Percentiles rank a stretch among this genome's conserved stretches.
phyloP scores from a whole-genome alignment of 2,888 invertebrate genomes.

The Sialis lutaria region DNA sequence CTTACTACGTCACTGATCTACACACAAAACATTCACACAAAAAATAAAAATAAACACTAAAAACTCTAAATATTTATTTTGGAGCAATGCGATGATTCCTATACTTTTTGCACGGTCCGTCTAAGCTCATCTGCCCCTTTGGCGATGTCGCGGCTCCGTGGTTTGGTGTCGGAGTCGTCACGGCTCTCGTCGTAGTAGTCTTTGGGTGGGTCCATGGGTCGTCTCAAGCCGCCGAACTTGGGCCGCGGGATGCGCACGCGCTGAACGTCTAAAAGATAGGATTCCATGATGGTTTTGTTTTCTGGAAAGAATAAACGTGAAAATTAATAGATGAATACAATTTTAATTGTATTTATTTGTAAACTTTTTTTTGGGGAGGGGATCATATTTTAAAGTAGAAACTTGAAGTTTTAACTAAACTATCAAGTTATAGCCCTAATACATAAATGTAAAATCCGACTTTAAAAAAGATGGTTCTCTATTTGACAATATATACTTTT shows the following conservation, averaged over 20 bases:
- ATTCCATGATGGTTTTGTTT: slow-evolving; percentile 41
- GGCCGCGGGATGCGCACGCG: slow-evolving; percentile 70
- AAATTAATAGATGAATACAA: background rate
- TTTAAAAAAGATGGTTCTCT: no score
- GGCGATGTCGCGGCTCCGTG: slow-evolving; percentile 29
- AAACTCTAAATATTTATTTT: background rate
- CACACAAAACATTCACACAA: no score
- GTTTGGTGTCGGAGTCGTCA: slow-evolving; percentile 31
- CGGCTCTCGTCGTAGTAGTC: slow-evolving; percentile 53
- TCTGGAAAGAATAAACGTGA: background rate
- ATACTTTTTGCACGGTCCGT: slow-evolving; percentile 51
- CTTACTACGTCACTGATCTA: no score
- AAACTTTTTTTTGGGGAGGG: no score
- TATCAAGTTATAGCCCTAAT: no score
- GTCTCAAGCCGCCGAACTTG: slow-evolving; percentile 47
- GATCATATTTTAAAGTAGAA: no score
- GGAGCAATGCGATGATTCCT: no score
- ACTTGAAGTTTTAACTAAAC: no score
- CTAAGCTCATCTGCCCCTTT: slow-evolving; percentile 64
- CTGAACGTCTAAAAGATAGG: slow-evolving; percentile 71
- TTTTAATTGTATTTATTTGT: no score
- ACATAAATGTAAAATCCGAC: no score
- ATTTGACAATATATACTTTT: no score
- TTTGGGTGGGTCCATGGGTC: slow-evolving; percentile 57
- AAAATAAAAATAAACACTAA: no score